Percentiles rank a stretch among this genome's conserved stretches.
Conservation (phyloP, 2,888 invertebrate genomes). For the Campoplex capitator region DNA sequence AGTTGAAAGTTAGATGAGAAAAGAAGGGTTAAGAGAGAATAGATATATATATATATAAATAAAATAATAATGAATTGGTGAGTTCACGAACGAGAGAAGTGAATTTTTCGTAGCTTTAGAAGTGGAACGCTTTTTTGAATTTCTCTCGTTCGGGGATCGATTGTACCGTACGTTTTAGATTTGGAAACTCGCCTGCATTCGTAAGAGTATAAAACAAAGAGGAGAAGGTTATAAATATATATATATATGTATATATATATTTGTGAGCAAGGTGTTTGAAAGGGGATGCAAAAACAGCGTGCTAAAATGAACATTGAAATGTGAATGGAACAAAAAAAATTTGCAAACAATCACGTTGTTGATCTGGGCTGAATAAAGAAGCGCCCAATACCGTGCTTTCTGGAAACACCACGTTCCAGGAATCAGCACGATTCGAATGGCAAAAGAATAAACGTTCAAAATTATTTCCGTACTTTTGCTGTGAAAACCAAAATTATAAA, state of each 20-base stretch:
- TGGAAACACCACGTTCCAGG: conserved; percentile 21
- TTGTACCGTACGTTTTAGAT: conserved; percentile 26
- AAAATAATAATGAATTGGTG: background rate
- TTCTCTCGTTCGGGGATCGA: conserved; percentile 43
- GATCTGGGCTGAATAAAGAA: conserved; percentile 13
- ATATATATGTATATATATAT: conserved; percentile 41
- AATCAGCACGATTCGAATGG: conserved; percentile 39
- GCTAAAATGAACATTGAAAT: background rate
- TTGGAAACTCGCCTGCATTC: conserved; percentile 38
- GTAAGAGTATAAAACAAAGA: conserved; percentile 23
- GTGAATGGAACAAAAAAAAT: background rate
- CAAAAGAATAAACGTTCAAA: background rate
- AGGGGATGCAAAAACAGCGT: background rate
- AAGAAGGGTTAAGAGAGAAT: conserved; percentile 19
- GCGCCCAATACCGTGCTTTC: conserved; percentile 21
- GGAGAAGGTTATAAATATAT: conserved; percentile 1
- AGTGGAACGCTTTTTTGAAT: conserved; percentile 27
- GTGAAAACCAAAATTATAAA: conserved; percentile 33
- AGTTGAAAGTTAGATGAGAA: conserved; percentile 49
- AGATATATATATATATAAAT: background rate
- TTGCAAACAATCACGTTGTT: conserved; percentile 2
- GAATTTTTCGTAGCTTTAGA: conserved; percentile 40
- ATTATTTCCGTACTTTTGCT: background rate
- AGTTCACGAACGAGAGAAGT: conserved; percentile 42
- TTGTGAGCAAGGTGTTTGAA: conserved; percentile 18